Evolutionary conservation across 2,888 invertebrate genomes (phyloP), one percentile per base, ranked within the genome.

Genomic region (Geotrupes spiniger): DNA sequence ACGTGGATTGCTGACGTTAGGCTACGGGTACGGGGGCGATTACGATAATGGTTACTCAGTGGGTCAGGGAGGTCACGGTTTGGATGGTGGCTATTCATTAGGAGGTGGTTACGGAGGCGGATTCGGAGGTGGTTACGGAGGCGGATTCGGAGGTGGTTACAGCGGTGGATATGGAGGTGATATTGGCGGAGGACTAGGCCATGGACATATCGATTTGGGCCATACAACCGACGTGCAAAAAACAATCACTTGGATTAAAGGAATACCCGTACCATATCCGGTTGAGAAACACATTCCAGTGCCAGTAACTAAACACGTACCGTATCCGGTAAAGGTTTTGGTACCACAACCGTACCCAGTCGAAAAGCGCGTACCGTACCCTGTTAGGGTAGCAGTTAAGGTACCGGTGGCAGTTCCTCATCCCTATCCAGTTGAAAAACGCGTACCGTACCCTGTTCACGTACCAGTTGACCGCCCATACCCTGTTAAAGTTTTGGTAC

Each of bases 21-120:
- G 89, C 61, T 88, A 89, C 63, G 89, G 89, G 44, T 89, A 89
- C 71, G 87, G 87, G 51, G 81, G 83, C 63, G 88, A 87, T 58
- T 80, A 86, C 56, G 87, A 87, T 66, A 73, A 87, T 55, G 89
- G 89, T 40, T 84, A 85, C 69, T 60, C 64, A 8, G 76, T 86
- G 61, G 86, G 85, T 43, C 72, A 70, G 63, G 82, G 82, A 25
- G 79, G 81, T 53, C 63, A 71, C 41, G 80, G 79, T 4, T 44
- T 73, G 43, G 78, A 79, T 39, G 79, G 79, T 36, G 81, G 81
- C 14, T 75, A 80, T 66, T 60, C 56, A 46, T 57, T 58, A 71
- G 76, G 66, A 25, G 51, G 60, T 39, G 55, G 49, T 26, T 58
- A 58, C 54, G 49, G 64, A 51, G 68, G 47, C 49, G 17, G 60